These are phyloP conservation scores for Neogale vison DNA, from an alignment of 2,113 vertebrate species.

Conservation along the genomic window DNA sequence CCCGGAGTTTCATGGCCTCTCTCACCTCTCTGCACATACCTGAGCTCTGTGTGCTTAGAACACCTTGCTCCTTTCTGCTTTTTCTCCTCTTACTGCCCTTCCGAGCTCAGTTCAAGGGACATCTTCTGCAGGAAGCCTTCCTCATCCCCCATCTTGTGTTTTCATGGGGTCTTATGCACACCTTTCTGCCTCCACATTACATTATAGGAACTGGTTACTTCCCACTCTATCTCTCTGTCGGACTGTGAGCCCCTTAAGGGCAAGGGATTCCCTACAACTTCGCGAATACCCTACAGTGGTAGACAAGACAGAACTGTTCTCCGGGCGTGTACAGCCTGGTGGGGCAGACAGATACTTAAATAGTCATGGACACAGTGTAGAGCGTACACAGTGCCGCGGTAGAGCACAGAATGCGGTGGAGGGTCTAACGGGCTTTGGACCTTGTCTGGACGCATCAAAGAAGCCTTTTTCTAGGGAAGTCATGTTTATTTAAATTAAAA, in stretches of 20 bases:
- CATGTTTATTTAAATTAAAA: not conserved
- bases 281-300: not conserved
- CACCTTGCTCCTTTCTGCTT: not conserved
- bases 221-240: not conserved
- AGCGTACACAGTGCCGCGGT: not conserved
- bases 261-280: not conserved
- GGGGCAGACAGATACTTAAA: not conserved
- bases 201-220: not conserved
- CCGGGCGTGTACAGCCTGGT: not conserved
- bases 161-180: fast-evolving
- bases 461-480: not conserved
- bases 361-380: no score
- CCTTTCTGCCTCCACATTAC: not conserved
- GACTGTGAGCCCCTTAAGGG: not conserved
- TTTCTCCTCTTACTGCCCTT: not conserved
- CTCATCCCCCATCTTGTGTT: not conserved
- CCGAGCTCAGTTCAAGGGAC: not conserved
- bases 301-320: not conserved
- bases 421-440: not conserved
- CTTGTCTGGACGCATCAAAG: not conserved
- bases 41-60: not conserved
- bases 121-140: not conserved
- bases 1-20: not conserved
- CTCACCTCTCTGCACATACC: not conserved
- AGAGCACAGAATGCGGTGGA: not conserved